Evolutionary conservation across 2,888 invertebrate species (phyloP), one percentile per base, ranked within the genome.

Genomic region (Xylophagus ater): DNA sequence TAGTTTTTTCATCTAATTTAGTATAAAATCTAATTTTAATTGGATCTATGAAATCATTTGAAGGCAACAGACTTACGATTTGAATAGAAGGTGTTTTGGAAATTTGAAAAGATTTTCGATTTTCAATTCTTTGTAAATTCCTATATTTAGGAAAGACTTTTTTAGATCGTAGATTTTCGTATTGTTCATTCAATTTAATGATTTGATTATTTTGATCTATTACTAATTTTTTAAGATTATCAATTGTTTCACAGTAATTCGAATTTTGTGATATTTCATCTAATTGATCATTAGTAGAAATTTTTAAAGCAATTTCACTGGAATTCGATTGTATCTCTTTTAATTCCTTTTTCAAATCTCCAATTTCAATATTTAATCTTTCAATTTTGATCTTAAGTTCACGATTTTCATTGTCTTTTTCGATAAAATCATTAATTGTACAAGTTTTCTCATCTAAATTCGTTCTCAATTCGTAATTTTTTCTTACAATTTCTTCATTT

Each of bases 391-490:
- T 19, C 12, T 37, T 14, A 12, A 37, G 24, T 9, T 14, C 14
- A 4, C 23, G 1, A 24, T 31, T 31, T 23, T 23, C n/a, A 2
- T 7, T 12, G 8, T 5, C 17, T 4, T 31, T 10, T 5, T 4
- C 18, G 2, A 18, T 24, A 10, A 28, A 17, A 17, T 30, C 17
- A 3, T 15, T 24, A 10, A 9, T 10, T 4, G 23, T 23, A 7
- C 17, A 9, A 4, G 12, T 23, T 15, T 29, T 24, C 7, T 14
- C 3, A 10, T 13, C 7, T 24, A 37, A 31, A 17, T 24, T 18
- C 8, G 20, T 19, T 24, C 24, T 37, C 17, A 37, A 24, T 10
- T 13, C 19, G 10, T 30, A 10, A 37, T 30, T 30, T 37, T 31
- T 9, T 13, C 21, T 24, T 37, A 31, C 12, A 37, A 13, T 7